These are phyloP conservation scores for Automeris io DNA, from an alignment of 2,888 invertebrate species.

Conservation along the genomic window DNA sequence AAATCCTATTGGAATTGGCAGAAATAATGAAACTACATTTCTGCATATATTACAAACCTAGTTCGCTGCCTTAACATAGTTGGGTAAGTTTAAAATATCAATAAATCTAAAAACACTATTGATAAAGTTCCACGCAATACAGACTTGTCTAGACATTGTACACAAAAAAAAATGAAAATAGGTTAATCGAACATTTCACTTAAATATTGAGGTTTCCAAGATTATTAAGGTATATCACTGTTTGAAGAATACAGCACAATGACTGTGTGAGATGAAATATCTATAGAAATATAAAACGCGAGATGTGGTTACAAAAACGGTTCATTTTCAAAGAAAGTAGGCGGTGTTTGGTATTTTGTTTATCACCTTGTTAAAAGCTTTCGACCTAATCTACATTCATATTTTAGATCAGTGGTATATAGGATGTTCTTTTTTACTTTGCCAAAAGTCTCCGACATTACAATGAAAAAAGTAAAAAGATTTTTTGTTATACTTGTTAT, in stretches of 20 bases:
- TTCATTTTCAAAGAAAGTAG: constrained; percentile 26
- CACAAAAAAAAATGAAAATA: too few relatives aligned
- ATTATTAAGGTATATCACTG: constrained; percentile 1
- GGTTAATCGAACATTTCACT: neutral
- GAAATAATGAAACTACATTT: too few relatives aligned
- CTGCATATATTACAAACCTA: too few relatives aligned
- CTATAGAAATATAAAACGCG: constrained; percentile 11
- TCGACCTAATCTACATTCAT: constrained; percentile 20
- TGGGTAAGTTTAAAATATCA: too few relatives aligned
- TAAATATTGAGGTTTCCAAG: neutral
- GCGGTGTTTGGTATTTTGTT: constrained; percentile 29
- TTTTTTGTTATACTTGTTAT: too few relatives aligned
- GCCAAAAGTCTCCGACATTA: too few relatives aligned
- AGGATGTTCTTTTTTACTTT: constrained; percentile 21
- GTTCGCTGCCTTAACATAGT: too few relatives aligned
- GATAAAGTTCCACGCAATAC: too few relatives aligned
- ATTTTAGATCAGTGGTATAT: constrained; percentile 18
- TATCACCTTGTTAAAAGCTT: constrained; percentile 15
- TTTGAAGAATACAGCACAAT: constrained; percentile 3
- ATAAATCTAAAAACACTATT: too few relatives aligned
- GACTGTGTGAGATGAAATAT: neutral
- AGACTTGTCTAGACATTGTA: too few relatives aligned
- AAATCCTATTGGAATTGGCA: too few relatives aligned
- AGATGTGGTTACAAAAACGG: constrained; percentile 18
- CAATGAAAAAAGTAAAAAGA: too few relatives aligned